Base-by-base conservation (phyloP, 1,140 invertebrate genomes). In the Eubasilissa regina region DNA sequence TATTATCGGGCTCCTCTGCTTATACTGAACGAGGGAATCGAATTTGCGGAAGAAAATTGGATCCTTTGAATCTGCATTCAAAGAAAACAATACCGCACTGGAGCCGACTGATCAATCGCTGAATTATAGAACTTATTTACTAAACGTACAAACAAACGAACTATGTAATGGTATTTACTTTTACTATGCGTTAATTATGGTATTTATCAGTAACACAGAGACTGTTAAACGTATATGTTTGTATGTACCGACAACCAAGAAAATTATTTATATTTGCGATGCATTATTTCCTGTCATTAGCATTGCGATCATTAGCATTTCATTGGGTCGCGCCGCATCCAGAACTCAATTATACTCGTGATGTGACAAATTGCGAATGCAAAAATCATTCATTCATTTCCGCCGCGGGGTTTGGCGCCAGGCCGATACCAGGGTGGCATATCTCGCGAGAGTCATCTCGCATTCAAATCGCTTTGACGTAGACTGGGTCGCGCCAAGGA, bases 391-490 rank as follows among this genome's bases (percentile, higher is more conserved):
- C 58, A 64, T 68, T 77, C 15, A 68, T 77, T 68, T 66, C 60
- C 58, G 48, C 19, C n/a, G 73, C 56, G 44, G 62, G 6, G 60
- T 51, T 19, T 64, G 48, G 75, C 75, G 75, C 75, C 64, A 43
- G 6, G 13, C 51, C 44, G 60, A 19, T 72, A 45, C 53, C 76
- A 70, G 76, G 64, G 45, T 48, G 13, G 48, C 76, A 70, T 70
- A 78, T 70, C 62, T 78, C 43, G 53, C 62, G 44, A 44, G 68
- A 78, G 68, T 60, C 77, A 73, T 78, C 77, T 44, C 68, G 77
- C 55, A 60, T 48, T 78, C 77, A 58, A 48, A 78, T 78, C 75
- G 17, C 72, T 17, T 35, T 43, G 21, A 75, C 76, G 64, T 53
- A 78, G 76, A 70, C 76, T 8, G 53, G 55, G 47, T 78, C 17